Evolutionary conservation across 2,888 invertebrate species (phyloP), one percentile per base, ranked within the genome.

Genomic region (Perizoma affinitatum): DNA sequence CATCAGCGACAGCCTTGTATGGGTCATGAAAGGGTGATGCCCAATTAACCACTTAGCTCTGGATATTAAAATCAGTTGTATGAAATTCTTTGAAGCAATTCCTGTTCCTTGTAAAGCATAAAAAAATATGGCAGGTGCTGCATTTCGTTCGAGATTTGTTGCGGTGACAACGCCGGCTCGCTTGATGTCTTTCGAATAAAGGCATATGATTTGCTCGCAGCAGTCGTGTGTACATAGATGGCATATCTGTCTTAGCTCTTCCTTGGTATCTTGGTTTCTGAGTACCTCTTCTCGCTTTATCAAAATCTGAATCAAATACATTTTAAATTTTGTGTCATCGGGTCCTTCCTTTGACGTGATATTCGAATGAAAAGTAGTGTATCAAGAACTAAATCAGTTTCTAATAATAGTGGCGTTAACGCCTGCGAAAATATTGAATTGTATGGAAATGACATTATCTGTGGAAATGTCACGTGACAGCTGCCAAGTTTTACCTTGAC

Each of bases 131-230:
- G 33, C 50, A 50, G 4, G 50, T 41, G n/a, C 41, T 50, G n/a
- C 50, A 50, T 41, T 50, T 50, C 5, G 41, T 50, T 7, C 50
- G 4, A 50, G 41, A 41, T 41, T 9, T 41, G 33, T 50, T 50
- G 41, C 41, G 22, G 41, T 50, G 50, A 8, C 50, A 50, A 22
- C 41, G 41, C 4, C 50, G 50, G 41, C 50, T 50, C 33, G 41
- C 50, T 22, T 50, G 50, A 5, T 50, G 41, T 41, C 9, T 10
- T 48, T 48, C 36, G 10, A 10, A 50, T 4, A 41, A 8, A 41
- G 50, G 50, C 50, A 50, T 50, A 9, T 50, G 50, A 2, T 50
- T 50, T 50, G 50, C 50, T 22, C 33, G 33, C 38, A 4, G 40
- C 41, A 6, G 5, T 6, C 50, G 50, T 50, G 5, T 50, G 6